These are phyloP conservation scores for Alosa alosa DNA, from an alignment of 2,113 vertebrate genomes.

Conservation along the genomic window DNA sequence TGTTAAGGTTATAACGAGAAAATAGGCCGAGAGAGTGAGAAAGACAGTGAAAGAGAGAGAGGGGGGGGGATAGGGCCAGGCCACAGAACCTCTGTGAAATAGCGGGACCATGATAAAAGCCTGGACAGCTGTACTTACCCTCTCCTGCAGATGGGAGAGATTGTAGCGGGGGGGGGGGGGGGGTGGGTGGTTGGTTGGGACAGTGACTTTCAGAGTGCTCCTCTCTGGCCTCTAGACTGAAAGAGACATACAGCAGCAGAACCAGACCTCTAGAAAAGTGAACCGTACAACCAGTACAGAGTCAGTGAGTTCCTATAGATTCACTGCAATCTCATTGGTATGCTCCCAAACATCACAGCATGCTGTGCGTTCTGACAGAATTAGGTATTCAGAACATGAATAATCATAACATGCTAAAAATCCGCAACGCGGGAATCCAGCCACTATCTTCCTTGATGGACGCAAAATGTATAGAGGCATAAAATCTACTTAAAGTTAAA, in stretches of 20 bases:
- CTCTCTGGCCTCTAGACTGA: background rate
- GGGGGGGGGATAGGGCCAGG: background rate
- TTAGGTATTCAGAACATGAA: background rate
- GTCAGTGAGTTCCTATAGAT: background rate
- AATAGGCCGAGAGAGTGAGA: background rate
- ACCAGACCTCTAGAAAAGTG: background rate
- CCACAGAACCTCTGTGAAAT: background rate
- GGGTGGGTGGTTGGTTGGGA: too few species aligned
- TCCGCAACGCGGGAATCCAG: background rate
- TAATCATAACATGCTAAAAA: background rate
- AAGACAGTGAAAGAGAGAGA: background rate
- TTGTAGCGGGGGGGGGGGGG: too few species aligned
- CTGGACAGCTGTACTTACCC: background rate
- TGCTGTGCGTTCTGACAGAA: background rate
- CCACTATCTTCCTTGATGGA: background rate
- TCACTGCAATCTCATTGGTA: background rate
- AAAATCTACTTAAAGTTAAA: background rate
- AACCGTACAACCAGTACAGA: background rate
- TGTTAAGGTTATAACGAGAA: background rate
- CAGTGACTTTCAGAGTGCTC: background rate
- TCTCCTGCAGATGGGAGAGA: background rate
- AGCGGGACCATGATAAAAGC: background rate
- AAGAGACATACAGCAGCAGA: background rate
- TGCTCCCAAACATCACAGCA: background rate
- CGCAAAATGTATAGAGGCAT: background rate